Conservation (phyloP, 2,888 invertebrate genomes). For the Agrochola circellaris region DNA sequence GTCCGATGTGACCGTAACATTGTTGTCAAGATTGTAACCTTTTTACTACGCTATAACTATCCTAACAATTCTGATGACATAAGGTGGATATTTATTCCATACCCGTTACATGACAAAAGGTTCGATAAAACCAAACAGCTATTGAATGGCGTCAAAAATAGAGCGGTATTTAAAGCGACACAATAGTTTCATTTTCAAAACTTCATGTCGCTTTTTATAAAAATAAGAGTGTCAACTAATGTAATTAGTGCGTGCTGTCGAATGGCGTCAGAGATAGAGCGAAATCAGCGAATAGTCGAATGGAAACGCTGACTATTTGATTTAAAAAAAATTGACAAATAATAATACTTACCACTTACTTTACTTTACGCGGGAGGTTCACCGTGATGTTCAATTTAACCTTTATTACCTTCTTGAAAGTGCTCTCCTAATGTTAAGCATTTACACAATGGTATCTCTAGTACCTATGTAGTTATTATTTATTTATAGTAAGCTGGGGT, state of each 20-base stretch:
- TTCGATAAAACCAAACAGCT: background rate
- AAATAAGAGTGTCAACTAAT: no score
- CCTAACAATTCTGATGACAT: background rate
- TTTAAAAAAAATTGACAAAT: background rate
- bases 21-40: background rate
- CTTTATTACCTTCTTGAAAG: background rate
- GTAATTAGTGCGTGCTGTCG: no score
- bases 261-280: no score
- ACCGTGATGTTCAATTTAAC: background rate
- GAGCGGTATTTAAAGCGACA: background rate
- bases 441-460: background rate
- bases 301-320: background rate
- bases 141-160: background rate
- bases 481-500: slow-evolving; percentile 34
- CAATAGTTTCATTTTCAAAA: background rate
- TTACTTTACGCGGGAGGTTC: background rate
- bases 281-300: background rate
- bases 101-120: background rate
- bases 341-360: background rate
- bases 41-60: background rate
- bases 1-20: background rate
- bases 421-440: background rate
- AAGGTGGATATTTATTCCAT: background rate
- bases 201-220: no score
- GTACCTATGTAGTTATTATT: slow-evolving; percentile 32